These are phyloP conservation scores for Acrocephalus kingi DNA, from an alignment of 2,113 vertebrate species.

Conservation along the genomic window DNA sequence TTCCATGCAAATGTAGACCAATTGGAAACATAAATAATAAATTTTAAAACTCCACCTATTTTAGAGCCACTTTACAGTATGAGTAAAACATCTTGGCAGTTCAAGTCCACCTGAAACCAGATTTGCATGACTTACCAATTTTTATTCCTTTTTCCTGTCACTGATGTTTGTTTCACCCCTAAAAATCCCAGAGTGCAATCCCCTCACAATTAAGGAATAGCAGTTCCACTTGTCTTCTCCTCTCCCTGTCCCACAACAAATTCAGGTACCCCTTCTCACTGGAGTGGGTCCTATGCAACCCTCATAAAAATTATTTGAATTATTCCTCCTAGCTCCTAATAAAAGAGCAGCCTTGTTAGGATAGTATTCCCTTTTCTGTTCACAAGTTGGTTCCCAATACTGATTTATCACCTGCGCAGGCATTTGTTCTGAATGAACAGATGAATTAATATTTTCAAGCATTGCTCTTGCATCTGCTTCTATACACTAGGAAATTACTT, in stretches of 20 bases:
- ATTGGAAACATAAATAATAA: background rate
- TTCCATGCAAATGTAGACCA: background rate
- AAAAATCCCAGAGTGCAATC: background rate
- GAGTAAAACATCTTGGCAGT: background rate
- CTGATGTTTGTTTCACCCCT: background rate
- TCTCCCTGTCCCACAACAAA: background rate
- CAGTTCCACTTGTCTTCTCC: background rate
- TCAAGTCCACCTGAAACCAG: background rate
- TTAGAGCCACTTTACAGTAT: background rate
- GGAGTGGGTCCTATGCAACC: background rate
- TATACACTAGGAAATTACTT: background rate
- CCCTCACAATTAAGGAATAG: background rate
- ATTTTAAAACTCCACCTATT: background rate
- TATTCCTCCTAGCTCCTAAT: background rate
- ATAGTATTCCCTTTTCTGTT: background rate
- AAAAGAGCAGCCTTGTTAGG: background rate
- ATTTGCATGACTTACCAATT: background rate
- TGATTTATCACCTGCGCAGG: background rate
- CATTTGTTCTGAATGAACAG: background rate
- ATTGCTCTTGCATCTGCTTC: background rate
- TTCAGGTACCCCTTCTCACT: background rate
- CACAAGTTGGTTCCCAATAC: background rate
- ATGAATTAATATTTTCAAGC: background rate
- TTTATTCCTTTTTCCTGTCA: background rate
- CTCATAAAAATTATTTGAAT: background rate